Conservation (phyloP, 2,888 invertebrate genomes). For the Drosophila rubida region DNA sequence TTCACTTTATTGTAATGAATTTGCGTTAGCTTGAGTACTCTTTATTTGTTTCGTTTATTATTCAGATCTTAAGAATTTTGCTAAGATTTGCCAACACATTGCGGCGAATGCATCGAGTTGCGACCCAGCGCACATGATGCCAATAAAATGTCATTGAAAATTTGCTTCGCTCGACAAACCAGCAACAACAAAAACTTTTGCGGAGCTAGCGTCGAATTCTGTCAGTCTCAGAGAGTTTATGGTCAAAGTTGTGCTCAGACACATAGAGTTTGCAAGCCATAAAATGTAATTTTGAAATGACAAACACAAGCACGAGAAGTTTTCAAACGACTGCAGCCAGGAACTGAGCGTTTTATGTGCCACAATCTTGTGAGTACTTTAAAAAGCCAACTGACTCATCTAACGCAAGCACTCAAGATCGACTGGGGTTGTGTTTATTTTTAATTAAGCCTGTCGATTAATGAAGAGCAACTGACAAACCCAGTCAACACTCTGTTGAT, state of each 20-base stretch:
- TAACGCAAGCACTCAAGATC: neutral
- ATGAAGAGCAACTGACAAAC: neutral
- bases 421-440: neutral
- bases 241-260: conserved; percentile 25
- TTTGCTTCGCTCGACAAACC: conserved; percentile 47
- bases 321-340: conserved; percentile 22
- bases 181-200: conserved; percentile 7
- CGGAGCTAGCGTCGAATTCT: no score
- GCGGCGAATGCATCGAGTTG: conserved; percentile 5
- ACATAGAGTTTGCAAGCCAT: conserved; percentile 24
- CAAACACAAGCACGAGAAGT: conserved; percentile 14
- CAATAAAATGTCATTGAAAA: conserved; percentile 53
- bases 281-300: conserved; percentile 40
- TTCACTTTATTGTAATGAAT: neutral
- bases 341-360: neutral
- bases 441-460: conserved; percentile 2
- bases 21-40: neutral
- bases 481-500: conserved; percentile 1
- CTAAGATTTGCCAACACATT: neutral
- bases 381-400: conserved; percentile 31
- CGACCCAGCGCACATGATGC: conserved; percentile 35
- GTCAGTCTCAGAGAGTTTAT: conserved; percentile 48
- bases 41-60: neutral
- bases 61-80: neutral
- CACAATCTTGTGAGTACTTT: conserved; percentile 51